Percentiles rank a stretch among this genome's conserved stretches.
Conservation (phyloP, 1,140 invertebrate genomes). For the Ganaspis sp. region DNA sequence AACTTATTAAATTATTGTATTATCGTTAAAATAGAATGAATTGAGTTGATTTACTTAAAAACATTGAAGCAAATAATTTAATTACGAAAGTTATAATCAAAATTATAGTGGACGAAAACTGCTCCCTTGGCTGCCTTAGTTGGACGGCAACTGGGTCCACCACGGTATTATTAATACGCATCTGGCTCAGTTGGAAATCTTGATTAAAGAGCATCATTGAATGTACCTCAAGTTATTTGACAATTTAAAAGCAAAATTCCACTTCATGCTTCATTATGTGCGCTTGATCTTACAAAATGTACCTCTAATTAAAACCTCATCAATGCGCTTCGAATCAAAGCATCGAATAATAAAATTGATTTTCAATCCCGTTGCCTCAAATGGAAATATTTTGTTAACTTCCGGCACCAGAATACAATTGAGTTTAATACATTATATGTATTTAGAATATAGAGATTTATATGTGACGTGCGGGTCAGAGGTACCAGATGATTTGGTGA, state of each 20-base stretch:
- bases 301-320: not conserved
- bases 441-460: not conserved
- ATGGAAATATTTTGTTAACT: not conserved
- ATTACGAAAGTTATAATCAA: no score
- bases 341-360: not conserved
- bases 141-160: no score
- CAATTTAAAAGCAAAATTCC: slow-evolving; percentile 24
- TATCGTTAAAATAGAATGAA: no score
- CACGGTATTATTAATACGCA: not conserved
- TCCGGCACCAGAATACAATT: not conserved
- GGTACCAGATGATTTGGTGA: not conserved
- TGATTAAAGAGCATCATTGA: not conserved
- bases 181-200: not conserved
- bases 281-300: not conserved
- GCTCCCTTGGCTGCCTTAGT: no score
- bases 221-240: not conserved
- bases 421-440: not conserved
- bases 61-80: no score
- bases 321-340: not conserved
- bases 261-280: not conserved
- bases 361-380: not conserved
- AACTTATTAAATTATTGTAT: no score
- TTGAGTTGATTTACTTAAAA: no score
- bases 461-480: not conserved
- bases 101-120: no score